phyloP scores from a whole-genome alignment of 2,888 invertebrate genomes.

The Philonicus albiceps region DNA sequence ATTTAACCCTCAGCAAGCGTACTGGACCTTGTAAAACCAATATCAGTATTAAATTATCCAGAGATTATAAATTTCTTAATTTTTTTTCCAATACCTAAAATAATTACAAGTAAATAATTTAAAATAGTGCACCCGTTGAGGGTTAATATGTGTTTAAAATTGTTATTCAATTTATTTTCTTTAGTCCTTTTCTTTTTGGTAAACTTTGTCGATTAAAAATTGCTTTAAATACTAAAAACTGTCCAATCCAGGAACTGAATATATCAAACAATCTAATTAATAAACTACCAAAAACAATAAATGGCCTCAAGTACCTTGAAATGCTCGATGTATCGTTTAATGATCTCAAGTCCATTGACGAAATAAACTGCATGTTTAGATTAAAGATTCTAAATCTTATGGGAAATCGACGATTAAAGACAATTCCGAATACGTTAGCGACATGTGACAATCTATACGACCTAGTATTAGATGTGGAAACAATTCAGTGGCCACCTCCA shows the following conservation, averaged over 20 bases:
- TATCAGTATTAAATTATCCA: too few relatives aligned
- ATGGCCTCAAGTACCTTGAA: conserved; percentile 70
- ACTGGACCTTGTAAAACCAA: too few relatives aligned
- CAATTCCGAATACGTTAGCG: conserved; percentile 72
- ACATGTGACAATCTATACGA: conserved; percentile 69
- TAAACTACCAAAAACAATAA: conserved; percentile 74
- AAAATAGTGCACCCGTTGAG: background rate
- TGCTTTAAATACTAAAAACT: background rate
- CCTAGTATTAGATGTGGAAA: conserved; percentile 70
- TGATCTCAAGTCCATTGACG: conserved; percentile 65
- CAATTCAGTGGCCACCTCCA: conserved; percentile 72
- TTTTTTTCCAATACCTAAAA: too few relatives aligned
- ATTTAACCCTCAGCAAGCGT: too few relatives aligned
- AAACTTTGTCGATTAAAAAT: background rate
- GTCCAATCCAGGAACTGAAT: conserved; percentile 71
- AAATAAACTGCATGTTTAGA: conserved; percentile 63
- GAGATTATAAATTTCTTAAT: too few relatives aligned
- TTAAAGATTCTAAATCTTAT: conserved; percentile 70
- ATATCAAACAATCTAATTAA: conserved; percentile 76
- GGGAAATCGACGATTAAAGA: conserved; percentile 68
- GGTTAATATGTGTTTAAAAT: background rate
- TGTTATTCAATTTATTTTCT: background rate
- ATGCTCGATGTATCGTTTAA: conserved; percentile 78
- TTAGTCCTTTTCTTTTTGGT: background rate
- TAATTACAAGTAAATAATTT: too few relatives aligned